Conservation (phyloP, 1,140 invertebrate genomes). For the Trichomalopsis sarcophagae region DNA sequence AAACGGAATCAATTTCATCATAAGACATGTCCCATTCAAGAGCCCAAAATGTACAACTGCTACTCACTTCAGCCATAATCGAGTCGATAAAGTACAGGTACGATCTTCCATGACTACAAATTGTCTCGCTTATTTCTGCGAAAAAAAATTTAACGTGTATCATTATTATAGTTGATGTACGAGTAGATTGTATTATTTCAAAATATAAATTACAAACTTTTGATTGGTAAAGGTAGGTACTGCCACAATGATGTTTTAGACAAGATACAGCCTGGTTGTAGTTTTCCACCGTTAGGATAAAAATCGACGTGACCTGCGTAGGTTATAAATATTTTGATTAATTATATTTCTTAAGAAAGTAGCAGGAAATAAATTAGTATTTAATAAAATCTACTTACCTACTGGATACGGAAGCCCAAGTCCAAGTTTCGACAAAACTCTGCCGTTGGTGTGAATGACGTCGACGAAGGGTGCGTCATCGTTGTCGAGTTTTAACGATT, state of each 20-base stretch:
- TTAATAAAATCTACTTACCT: not conserved
- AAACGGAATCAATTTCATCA: slow-evolving; percentile 57
- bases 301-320: slow-evolving; percentile 28
- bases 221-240: not conserved
- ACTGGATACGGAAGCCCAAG: slow-evolving; percentile 20
- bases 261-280: slow-evolving; percentile 23
- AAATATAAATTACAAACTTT: slow-evolving; percentile 19
- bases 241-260: not conserved
- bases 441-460: slow-evolving; percentile 78
- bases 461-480: slow-evolving; percentile 81
- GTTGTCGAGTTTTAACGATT: slow-evolving; percentile 73
- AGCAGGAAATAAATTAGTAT: not conserved
- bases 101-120: slow-evolving; percentile 78
- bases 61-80: slow-evolving; percentile 63
- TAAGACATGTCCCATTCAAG: slow-evolving; percentile 74
- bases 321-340: not conserved
- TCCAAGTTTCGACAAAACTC: slow-evolving; percentile 2
- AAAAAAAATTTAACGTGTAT: slow-evolving; percentile 30
- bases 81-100: slow-evolving; percentile 77
- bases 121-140: slow-evolving; percentile 73
- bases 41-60: slow-evolving; percentile 75
- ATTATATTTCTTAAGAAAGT: not conserved
- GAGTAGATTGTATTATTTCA: too few relatives aligned
- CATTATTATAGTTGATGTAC: too few relatives aligned
- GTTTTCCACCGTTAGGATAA: slow-evolving; percentile 40